phyloP scores from a whole-genome alignment of 2,113 vertebrate genomes.

The Merops nubicus region DNA sequence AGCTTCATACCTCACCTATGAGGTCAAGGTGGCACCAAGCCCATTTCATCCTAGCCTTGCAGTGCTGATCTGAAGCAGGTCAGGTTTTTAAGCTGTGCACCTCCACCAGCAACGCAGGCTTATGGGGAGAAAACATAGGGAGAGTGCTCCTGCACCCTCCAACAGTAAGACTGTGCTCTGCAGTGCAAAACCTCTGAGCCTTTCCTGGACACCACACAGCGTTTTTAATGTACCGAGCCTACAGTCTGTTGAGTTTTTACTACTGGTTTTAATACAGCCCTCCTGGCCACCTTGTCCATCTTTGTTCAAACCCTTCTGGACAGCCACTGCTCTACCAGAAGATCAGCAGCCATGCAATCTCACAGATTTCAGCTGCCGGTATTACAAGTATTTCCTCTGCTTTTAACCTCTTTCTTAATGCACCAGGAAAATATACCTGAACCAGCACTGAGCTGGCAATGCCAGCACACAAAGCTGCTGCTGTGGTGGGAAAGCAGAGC shows the following conservation, averaged over 20 bases:
- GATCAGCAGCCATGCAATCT: background rate
- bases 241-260: background rate
- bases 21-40: background rate
- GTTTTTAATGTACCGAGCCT: background rate
- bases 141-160: rapidly evolving
- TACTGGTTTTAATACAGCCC: background rate
- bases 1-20: background rate
- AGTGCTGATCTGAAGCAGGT: background rate
- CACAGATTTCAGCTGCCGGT: background rate
- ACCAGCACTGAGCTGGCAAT: background rate
- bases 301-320: background rate
- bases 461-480: background rate
- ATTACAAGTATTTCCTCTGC: background rate
- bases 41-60: background rate
- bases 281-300: background rate
- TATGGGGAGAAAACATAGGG: rapidly evolving
- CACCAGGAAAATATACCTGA: constrained; percentile 20
- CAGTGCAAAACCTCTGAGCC: background rate
- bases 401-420: constrained; percentile 49
- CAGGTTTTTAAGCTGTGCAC: background rate
- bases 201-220: background rate
- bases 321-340: background rate
- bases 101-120: background rate
- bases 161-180: background rate
- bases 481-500: background rate